Evolutionary conservation across 2,797 vertebrate species (phyloP).

Genomic region (Alexandromys oeconomus): DNA sequence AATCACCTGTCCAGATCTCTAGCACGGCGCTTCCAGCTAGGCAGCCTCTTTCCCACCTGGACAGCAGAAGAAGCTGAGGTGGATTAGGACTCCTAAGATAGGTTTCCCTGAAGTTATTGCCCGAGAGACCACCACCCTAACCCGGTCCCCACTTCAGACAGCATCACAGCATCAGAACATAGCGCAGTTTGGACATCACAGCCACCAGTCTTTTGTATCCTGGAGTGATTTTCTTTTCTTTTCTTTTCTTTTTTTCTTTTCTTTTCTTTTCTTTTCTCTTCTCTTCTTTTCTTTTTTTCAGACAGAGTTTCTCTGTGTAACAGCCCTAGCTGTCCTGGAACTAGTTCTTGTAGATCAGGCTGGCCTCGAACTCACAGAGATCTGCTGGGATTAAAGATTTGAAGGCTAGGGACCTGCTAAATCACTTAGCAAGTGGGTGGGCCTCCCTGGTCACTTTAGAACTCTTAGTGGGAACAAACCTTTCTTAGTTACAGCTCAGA

Average conservation of each 20-base stretch:
- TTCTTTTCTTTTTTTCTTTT: no score
- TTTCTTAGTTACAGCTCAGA: not conserved
- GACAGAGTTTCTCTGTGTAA: no score
- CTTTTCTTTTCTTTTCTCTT: no score
- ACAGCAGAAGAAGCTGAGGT: not conserved
- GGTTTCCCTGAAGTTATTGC: constrained; percentile 19
- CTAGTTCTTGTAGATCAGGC: no score
- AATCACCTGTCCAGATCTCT: not conserved
- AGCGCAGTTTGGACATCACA: not conserved
- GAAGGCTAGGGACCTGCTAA: not conserved
- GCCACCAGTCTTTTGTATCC: not conserved
- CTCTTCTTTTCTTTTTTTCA: no score
- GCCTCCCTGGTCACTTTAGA: not conserved
- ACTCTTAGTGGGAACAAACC: not conserved
- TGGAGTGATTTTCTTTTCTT: not conserved
- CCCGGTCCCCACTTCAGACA: no score
- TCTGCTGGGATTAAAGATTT: no score
- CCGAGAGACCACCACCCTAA: not conserved
- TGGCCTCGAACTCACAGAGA: no score
- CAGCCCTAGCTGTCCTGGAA: no score
- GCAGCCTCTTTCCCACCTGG: not conserved
- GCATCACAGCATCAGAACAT: no score
- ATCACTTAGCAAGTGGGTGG: not conserved
- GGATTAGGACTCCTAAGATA: not conserved
- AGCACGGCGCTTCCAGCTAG: not conserved